Base-by-base conservation (phyloP, 2,113 vertebrate genomes). In the Ginglymostoma cirratum region DNA sequence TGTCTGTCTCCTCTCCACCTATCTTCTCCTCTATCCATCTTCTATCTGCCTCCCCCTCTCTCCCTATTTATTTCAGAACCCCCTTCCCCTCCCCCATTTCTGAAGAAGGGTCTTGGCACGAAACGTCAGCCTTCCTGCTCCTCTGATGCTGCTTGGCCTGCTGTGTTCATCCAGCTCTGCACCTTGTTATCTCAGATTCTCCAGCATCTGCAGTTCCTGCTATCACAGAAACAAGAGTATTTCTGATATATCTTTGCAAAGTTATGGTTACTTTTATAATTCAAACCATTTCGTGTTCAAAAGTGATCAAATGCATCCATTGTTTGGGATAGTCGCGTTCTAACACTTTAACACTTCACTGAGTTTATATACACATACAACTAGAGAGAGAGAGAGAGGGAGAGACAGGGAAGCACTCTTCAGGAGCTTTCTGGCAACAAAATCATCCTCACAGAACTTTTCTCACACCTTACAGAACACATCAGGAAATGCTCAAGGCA, bases 401-500 rank as follows among this genome's bases (percentile, higher is more conserved):
- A 76, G 27, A 76, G 27, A 27, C n/a, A 3, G 72, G 30, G 34
- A 76, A 76, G 10, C 12, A 3, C 52, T 90, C 52, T 66, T 66
- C 30, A 93, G 6, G 61, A 38, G 55, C 34, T 92, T 21, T 38
- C 61, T 92, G 89, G 55, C 55, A 92, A 66, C 15, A n/a, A 21
- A 5, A 66, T 66, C 55, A 92, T n/a, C 55, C 87, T 66, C 89
- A 66, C 7, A 38, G 89, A 66, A 4, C 61, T 93, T 67, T 93
- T 66, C 19, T 93, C 21, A 67, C 89, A 66, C 89, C 61, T 93
- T n/a, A 93, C 34, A 38, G 19, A 93, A 66, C 89, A 93, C 48
- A 90, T 90, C 87, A 90, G 87, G 87, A 90, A 93, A 93, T 66
- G 34, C 89, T 93, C 55, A 38, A 93, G 61, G 61, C 89, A 93